Evolutionary conservation across 2,113 vertebrate genomes (phyloP).

Genomic region (Zootoca vivipara): DNA sequence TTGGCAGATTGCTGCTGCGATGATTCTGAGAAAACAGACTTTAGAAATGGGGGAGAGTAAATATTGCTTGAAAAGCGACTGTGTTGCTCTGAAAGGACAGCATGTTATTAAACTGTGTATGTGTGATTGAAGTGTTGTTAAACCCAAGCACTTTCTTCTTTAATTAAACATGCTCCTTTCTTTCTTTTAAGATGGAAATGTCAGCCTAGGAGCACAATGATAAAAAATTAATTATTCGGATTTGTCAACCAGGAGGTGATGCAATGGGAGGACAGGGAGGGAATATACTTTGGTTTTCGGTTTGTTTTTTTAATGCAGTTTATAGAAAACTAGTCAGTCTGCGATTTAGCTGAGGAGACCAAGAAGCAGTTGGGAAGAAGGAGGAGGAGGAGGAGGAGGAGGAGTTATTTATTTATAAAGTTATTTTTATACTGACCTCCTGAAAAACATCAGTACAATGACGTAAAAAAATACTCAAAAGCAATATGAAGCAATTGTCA

Average conservation of each 20-base stretch:
- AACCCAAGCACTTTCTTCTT: slow-evolving; percentile 56
- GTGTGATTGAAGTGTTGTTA: slow-evolving; percentile 53
- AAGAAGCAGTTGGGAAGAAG: not conserved
- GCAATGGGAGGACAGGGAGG: not conserved
- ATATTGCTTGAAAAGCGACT: slow-evolving; percentile 32
- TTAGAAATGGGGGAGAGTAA: slow-evolving; percentile 40
- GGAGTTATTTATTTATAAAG: no score
- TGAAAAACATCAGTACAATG: no score
- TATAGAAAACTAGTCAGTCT: slow-evolving; percentile 35
- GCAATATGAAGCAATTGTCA: no score
- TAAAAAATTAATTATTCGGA: slow-evolving; percentile 57
- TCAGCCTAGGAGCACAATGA: slow-evolving; percentile 32
- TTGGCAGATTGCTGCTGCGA: slow-evolving; percentile 44
- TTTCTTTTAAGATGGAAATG: slow-evolving; percentile 34
- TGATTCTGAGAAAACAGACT: slow-evolving; percentile 52
- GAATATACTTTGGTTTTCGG: not conserved
- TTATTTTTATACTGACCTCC: no score
- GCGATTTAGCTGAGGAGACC: slow-evolving; percentile 27
- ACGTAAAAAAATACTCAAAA: no score
- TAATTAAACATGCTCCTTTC: slow-evolving; percentile 59
- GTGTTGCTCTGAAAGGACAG: slow-evolving; percentile 23
- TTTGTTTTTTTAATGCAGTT: slow-evolving; percentile 38
- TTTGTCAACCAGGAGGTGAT: slow-evolving; percentile 45
- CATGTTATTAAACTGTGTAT: slow-evolving; percentile 2
- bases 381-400: not conserved